These are phyloP conservation scores for Crocuta crocuta DNA, from an alignment of 2,113 vertebrate genomes.

Conservation along the genomic window DNA sequence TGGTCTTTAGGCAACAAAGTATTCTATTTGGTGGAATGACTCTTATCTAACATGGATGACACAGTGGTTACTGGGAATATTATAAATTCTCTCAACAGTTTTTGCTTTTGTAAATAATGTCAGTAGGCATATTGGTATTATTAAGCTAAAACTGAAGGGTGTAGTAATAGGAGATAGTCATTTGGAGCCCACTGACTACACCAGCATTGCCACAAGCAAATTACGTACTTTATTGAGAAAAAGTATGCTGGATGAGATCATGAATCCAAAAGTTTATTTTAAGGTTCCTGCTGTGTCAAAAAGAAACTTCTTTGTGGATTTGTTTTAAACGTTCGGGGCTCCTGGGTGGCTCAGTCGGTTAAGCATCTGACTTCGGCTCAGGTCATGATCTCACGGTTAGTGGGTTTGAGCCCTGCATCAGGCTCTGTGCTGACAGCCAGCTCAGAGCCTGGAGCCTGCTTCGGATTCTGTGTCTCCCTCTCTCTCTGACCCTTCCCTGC, in stretches of 20 bases:
- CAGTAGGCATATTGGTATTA: background rate
- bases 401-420: too few species aligned
- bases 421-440: too few species aligned
- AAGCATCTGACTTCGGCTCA: too few species aligned
- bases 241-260: background rate
- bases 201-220: background rate
- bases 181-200: background rate
- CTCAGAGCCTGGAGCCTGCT: too few species aligned
- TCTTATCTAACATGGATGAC: background rate
- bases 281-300: background rate
- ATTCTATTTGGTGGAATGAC: background rate
- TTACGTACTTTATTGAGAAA: constrained; percentile 32
- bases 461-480: too few species aligned
- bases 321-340: background rate
- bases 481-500: too few species aligned
- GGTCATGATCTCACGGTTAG: too few species aligned
- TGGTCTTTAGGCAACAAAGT: background rate
- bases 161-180: background rate
- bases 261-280: constrained; percentile 38
- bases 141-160: background rate
- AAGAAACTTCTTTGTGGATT: constrained; percentile 26
- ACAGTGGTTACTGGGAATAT: background rate
- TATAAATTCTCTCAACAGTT: background rate
- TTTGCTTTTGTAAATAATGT: background rate
- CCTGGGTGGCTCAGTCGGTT: too few species aligned